A percentile compares a stretch with the other conserved stretches of the same genome.
phyloP scores from a whole-genome alignment of 2,888 invertebrate genomes.

The Amphipyra tragopoginis region DNA sequence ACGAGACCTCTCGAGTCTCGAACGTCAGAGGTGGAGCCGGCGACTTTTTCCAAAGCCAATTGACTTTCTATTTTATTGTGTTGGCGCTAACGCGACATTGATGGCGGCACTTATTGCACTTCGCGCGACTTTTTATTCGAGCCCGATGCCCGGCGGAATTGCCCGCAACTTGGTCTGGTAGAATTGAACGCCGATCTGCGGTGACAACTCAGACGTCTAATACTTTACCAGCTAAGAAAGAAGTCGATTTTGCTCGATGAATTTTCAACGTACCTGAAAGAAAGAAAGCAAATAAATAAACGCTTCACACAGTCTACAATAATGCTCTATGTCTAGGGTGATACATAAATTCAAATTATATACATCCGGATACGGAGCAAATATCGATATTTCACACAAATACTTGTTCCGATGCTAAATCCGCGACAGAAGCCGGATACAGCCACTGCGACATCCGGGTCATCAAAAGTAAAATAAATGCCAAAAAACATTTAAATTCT shows the following conservation, averaged over 20 bases:
- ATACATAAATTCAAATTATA: slow-evolving; percentile 1
- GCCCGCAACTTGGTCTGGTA: slow-evolving; percentile 64
- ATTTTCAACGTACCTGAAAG: slow-evolving; percentile 72
- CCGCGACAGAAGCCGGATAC: slow-evolving; percentile 17
- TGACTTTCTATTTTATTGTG: slow-evolving; percentile 88
- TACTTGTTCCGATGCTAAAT: slow-evolving; percentile 15
- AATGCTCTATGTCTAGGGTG: not conserved
- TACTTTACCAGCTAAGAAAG: slow-evolving; percentile 54
- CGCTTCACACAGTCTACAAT: not conserved
- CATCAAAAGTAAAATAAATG: slow-evolving; percentile 33
- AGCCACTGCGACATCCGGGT: slow-evolving; percentile 31
- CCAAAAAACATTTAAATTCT: slow-evolving; percentile 23
- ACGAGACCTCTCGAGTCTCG: slow-evolving; percentile 56
- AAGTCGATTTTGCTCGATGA: slow-evolving; percentile 33
- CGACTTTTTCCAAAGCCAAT: slow-evolving; percentile 75
- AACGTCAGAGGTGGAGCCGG: slow-evolving; percentile 49
- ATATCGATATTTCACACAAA: slow-evolving; percentile 16
- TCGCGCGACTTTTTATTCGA: slow-evolving; percentile 78
- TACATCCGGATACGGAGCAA: slow-evolving; percentile 5
- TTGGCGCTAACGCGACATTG: slow-evolving; percentile 86
- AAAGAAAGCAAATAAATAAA: slow-evolving; percentile 21
- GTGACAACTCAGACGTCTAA: slow-evolving; percentile 59
- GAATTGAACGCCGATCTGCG: slow-evolving; percentile 73
- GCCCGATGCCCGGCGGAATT: slow-evolving; percentile 68
- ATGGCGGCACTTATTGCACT: slow-evolving; percentile 87